These are phyloP conservation scores for Glaucomys volans DNA, from an alignment of 2,113 vertebrate genomes.

Conservation along the genomic window DNA sequence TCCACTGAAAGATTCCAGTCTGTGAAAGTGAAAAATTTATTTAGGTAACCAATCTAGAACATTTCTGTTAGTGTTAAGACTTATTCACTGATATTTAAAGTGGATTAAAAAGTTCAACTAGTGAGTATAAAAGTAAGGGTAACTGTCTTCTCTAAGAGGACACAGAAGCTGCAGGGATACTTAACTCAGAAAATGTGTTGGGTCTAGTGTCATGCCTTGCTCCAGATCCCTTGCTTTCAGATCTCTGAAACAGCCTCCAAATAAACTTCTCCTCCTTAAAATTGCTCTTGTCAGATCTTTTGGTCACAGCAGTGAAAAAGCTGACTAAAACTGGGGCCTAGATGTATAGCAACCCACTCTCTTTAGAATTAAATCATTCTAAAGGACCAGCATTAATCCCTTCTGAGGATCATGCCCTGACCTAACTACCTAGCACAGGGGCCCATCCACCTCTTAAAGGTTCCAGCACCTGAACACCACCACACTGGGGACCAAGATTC, in stretches of 20 bases:
- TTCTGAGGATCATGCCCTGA: neutral
- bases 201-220: constrained; percentile 37
- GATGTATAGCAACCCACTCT: neutral
- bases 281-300: too few relatives aligned
- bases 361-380: neutral
- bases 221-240: constrained; percentile 33
- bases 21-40: constrained; percentile 21
- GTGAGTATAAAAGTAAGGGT: constrained; percentile 80
- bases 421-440: neutral
- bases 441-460: neutral
- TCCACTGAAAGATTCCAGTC: constrained; percentile 36
- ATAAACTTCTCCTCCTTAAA: too few relatives aligned
- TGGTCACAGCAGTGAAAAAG: too few relatives aligned
- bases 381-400: neutral
- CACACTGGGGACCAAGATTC: neutral
- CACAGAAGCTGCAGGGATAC: constrained; percentile 81
- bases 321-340: neutral
- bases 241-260: too few relatives aligned
- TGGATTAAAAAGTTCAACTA: constrained; percentile 67
- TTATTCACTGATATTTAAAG: constrained; percentile 26
- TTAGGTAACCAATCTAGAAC: constrained; percentile 58
- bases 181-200: constrained; percentile 74
- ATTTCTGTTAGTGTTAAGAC: constrained; percentile 50
- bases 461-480: neutral
- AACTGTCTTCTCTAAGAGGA: constrained; percentile 81